Conservation (phyloP, 2,113 vertebrate genomes). For the Silurus asotus region DNA sequence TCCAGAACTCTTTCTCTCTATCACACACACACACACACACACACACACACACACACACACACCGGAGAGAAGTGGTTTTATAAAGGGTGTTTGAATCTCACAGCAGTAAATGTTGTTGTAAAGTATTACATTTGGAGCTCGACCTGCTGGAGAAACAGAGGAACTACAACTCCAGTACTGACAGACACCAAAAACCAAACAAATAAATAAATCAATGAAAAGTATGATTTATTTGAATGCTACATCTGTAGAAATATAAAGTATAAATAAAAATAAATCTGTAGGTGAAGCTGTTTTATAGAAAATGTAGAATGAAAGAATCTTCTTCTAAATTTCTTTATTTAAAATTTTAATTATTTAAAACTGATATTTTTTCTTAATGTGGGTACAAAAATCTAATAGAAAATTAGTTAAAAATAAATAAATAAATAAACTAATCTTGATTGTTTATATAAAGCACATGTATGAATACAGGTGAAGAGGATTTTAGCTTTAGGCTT, state of each 20-base stretch:
- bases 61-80: not conserved
- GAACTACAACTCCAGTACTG: not conserved
- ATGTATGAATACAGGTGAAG: not conserved
- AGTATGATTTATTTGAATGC: not conserved
- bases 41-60: conserved; percentile 14
- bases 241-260: not conserved
- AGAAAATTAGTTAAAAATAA: too few species aligned
- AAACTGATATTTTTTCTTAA: too few species aligned
- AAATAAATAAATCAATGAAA: not conserved
- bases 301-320: not conserved
- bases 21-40: conserved; percentile 8
- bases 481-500: not conserved
- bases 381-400: too few species aligned
- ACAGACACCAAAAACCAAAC: not conserved
- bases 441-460: too few species aligned
- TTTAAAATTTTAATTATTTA: too few species aligned
- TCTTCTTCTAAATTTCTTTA: not conserved
- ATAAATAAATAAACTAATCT: too few species aligned
- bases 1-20: not conserved
- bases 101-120: not conserved
- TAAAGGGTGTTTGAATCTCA: not conserved
- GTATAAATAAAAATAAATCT: too few species aligned
- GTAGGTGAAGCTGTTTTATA: not conserved
- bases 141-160: conserved; percentile 28
- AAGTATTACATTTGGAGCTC: not conserved